Conservation (phyloP, 2,797 vertebrate species). For the Tympanoctomys barrerae region DNA sequence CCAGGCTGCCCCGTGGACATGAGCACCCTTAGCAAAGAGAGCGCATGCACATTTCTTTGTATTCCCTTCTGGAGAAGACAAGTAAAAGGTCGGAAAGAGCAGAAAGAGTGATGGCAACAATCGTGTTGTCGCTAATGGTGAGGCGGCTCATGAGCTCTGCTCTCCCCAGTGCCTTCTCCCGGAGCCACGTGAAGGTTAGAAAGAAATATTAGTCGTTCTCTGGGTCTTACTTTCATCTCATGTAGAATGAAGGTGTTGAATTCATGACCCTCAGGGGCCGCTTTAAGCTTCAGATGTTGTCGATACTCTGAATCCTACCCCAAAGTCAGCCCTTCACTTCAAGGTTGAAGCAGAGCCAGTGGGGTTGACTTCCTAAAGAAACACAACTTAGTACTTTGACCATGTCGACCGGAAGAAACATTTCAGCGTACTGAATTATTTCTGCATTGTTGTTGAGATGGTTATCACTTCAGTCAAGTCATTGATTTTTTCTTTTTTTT, state of each 20-base stretch:
- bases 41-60: neutral
- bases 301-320: neutral
- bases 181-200: slow-evolving; percentile 59
- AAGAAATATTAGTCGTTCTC: slow-evolving; percentile 48
- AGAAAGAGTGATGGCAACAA: slow-evolving; percentile 3
- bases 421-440: slow-evolving; percentile 41
- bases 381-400: slow-evolving; percentile 13
- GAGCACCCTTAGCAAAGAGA: neutral
- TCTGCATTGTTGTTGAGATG: neutral
- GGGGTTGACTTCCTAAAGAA: neutral
- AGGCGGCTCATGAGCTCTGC: neutral
- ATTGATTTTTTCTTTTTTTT: neutral
- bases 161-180: neutral
- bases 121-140: slow-evolving; percentile 46
- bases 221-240: slow-evolving; percentile 35
- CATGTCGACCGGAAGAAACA: neutral
- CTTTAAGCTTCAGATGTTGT: slow-evolving; percentile 19
- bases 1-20: too few species aligned
- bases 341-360: neutral
- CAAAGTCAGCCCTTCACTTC: neutral
- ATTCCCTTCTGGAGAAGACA: neutral
- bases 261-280: neutral
- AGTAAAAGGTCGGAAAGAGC: slow-evolving; percentile 11
- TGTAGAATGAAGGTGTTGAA: slow-evolving; percentile 46
- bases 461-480: slow-evolving; percentile 31